phyloP scores from a whole-genome alignment of 2,113 vertebrate genomes.

The Hippocampus zosterae region DNA sequence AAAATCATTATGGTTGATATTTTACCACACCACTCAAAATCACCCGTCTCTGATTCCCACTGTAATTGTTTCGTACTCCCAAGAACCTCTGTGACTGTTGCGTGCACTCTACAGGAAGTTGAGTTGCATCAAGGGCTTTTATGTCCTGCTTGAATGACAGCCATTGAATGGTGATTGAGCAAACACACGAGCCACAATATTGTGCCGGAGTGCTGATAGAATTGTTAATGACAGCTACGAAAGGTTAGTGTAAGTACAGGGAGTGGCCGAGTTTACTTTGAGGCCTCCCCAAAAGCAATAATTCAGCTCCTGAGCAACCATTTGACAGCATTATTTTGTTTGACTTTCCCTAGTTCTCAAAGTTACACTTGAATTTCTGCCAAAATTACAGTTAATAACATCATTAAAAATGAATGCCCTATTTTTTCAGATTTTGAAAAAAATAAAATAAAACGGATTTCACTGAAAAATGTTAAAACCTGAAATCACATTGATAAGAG shows the following conservation, averaged over 20 bases:
- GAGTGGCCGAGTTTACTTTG: background rate
- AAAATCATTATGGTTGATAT: background rate
- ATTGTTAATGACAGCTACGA: background rate
- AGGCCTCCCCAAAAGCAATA: background rate
- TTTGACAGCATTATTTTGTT: background rate
- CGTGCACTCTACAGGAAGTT: background rate
- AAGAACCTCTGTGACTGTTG: background rate
- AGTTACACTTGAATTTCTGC: background rate
- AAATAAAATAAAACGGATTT: background rate
- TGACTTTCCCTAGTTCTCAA: background rate
- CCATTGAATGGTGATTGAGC: background rate
- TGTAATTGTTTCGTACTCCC: background rate
- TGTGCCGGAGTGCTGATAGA: background rate
- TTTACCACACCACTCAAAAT: background rate
- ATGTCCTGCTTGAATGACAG: background rate
- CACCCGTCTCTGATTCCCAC: background rate
- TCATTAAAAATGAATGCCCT: background rate
- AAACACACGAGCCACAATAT: background rate
- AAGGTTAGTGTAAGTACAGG: slow-evolving; percentile 3
- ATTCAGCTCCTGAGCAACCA: background rate
- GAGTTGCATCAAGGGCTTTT: background rate
- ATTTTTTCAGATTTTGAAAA: background rate
- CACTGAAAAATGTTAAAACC: background rate
- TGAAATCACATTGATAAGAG: background rate
- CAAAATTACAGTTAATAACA: background rate